Evolutionary conservation across 2,797 vertebrate species (phyloP).

Genomic region (Artibeus jamaicensis): DNA sequence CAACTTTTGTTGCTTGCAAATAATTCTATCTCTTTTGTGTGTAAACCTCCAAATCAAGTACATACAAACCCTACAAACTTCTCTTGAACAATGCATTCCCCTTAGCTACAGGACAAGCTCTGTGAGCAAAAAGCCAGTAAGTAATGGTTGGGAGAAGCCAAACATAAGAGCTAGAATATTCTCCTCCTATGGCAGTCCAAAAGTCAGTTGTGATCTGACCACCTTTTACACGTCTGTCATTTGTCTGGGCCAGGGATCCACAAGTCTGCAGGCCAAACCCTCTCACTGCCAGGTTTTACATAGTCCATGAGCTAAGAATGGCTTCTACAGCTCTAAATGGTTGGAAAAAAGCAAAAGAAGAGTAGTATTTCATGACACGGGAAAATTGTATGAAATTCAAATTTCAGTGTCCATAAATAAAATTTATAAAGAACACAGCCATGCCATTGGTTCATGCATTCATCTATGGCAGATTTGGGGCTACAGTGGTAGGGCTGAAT

Average conservation of each 20-base stretch:
- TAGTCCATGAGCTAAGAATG: neutral
- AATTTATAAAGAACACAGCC: neutral
- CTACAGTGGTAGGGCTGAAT: neutral
- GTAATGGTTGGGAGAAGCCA: neutral
- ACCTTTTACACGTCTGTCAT: neutral
- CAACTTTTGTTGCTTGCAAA: neutral
- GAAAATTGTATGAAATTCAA: neutral
- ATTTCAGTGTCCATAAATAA: neutral
- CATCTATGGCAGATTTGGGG: neutral
- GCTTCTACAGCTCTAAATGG: neutral
- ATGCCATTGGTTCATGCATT: neutral
- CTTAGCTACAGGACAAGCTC: neutral
- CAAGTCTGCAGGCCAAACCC: neutral
- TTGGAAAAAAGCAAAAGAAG: neutral
- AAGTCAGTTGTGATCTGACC: neutral
- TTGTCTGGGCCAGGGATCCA: neutral
- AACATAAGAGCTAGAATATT: neutral
- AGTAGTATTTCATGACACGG: neutral
- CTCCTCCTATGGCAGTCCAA: neutral
- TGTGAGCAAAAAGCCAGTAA: neutral
- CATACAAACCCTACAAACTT: neutral
- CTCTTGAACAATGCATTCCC: neutral
- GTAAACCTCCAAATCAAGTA: neutral
- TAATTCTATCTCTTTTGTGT: neutral
- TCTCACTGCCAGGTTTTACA: neutral